Evolutionary conservation across 2,797 vertebrate genomes (phyloP), one percentile per base, ranked within the genome.

Genomic region (Xenops minutus): DNA sequence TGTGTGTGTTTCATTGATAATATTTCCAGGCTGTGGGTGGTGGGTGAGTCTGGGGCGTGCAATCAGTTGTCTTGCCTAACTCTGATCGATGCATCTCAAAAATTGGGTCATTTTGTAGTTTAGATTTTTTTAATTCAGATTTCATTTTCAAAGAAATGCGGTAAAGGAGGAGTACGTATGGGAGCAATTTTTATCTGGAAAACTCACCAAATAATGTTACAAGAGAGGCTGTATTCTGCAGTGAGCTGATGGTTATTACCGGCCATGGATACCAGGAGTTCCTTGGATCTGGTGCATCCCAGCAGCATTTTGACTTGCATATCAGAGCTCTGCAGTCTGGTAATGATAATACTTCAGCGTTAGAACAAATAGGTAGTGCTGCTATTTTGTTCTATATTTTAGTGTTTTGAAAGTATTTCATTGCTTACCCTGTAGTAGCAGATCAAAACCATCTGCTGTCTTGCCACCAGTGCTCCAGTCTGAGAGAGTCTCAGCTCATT

Each of bases 371-470:
- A 97, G 93, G 93, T 95, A 97, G 92, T 59, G 41, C 90, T 96
- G 81, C 94, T 97, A 27, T 97, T 97, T 96, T 94, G 14, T 94
- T 92, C 92, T 73, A 43, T 88, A 17, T 97, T 97, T 97, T 87
- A 95, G 77, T 94, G 76, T 84, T 72, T 89, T 83, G 96, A 95
- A 94, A 96, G 55, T 93, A 95, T 98, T 98, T 97, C 97, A 97
- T 98, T 98, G 98, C 98, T 98, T 97, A 97, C 98, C 97, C 98
- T 98, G 98, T 92, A 95, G 98, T 97, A 98, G 98, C 98, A 98
- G 98, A 99, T 98, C 98, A 97, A 97, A 99, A 99, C 98, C 98
- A 98, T 98, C 98, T 99, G 98, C 98, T 97, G 88, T 91, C 97
- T 98, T 96, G 97, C 98, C 95, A 91, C 95, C 92, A 77, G 88